phyloP scores from a whole-genome alignment of 2,888 invertebrate genomes.

The Sesia bembeciformis region DNA sequence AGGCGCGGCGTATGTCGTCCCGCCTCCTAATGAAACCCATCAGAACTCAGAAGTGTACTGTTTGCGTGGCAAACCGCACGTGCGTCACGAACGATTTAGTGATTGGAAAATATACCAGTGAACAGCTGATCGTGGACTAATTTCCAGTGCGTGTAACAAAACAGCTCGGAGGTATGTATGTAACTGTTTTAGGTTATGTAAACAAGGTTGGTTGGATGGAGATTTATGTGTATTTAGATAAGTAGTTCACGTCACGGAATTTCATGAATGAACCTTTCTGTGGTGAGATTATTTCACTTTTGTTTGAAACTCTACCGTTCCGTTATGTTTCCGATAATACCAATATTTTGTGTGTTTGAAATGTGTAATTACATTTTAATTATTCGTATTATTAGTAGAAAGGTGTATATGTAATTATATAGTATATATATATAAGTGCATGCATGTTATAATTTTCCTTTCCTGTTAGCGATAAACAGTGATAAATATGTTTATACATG shows the following conservation, averaged over 20 bases:
- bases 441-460: too few species aligned
- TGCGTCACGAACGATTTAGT: conserved; percentile 2
- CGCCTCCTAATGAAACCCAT: conserved; percentile 26
- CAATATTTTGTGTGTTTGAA: too few species aligned
- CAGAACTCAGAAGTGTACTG: conserved; percentile 20
- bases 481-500: too few species aligned
- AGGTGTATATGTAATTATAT: too few species aligned
- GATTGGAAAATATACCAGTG: conserved; percentile 6
- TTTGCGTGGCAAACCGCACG: conserved; percentile 10
- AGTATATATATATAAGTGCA: too few species aligned
- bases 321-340: too few species aligned
- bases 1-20: conserved; percentile 50
- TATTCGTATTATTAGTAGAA: too few species aligned
- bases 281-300: too few species aligned
- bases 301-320: too few species aligned
- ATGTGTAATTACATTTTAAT: too few species aligned
- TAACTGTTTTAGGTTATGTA: neutral
- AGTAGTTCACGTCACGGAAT: conserved; percentile 1
- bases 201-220: neutral
- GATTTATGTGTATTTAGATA: neutral
- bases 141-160: neutral
- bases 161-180: neutral
- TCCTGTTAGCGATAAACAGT: too few species aligned
- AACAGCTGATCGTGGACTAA: conserved; percentile 9
- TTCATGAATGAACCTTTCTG: conserved; percentile 1